Conservation (phyloP, 2,113 vertebrate genomes). For the Synodontis membranacea region DNA sequence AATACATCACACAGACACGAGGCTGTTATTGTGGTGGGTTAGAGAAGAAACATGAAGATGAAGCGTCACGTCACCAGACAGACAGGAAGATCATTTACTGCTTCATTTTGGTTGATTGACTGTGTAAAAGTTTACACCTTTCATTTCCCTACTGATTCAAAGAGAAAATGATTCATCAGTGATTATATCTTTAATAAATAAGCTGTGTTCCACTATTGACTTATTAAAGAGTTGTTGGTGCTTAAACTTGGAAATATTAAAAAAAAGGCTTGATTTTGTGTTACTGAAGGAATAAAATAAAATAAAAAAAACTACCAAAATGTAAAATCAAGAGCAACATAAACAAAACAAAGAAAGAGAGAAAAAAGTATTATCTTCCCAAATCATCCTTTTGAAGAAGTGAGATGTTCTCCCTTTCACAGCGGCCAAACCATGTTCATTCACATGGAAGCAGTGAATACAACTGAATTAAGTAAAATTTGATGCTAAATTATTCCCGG, state of each 20-base stretch:
- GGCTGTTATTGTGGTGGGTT: constrained; percentile 63
- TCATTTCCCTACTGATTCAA: not conserved
- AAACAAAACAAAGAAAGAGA: not conserved
- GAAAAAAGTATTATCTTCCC: too few species aligned
- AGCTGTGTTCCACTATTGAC: not conserved
- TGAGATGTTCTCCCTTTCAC: too few species aligned
- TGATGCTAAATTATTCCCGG: not conserved
- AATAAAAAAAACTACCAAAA: too few species aligned
- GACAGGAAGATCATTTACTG: not conserved
- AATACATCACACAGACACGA: constrained; percentile 67
- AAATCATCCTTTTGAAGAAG: too few species aligned
- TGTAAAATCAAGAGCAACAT: too few species aligned
- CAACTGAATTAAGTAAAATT: not conserved
- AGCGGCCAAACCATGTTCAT: not conserved
- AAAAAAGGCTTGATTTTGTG: too few species aligned
- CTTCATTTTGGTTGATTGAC: not conserved
- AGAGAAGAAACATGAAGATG: constrained; percentile 5
- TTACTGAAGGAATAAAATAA: not conserved
- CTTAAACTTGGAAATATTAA: not conserved
- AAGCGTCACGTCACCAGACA: not conserved
- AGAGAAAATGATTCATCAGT: not conserved
- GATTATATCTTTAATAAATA: not conserved
- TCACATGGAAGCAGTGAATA: not conserved
- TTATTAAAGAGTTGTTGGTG: not conserved
- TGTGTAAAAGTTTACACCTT: not conserved